Conservation (phyloP, 2,888 invertebrate genomes). For the Drosophila basisetae region DNA sequence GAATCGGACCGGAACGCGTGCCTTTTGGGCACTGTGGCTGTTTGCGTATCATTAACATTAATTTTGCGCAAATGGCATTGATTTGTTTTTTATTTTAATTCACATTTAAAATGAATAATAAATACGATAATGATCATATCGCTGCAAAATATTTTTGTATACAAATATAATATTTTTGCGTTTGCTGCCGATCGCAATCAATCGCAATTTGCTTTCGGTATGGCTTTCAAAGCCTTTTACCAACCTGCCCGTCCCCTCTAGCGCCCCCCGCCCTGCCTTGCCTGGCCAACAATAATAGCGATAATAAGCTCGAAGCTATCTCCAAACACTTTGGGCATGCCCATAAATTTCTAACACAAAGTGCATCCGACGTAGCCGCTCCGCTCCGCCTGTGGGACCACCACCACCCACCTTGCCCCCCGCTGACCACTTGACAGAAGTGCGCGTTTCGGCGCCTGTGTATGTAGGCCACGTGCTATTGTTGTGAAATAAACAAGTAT, state of each 20-base stretch:
- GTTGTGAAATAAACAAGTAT: slow-evolving; percentile 12
- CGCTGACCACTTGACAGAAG: not conserved
- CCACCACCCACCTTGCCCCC: too few species aligned
- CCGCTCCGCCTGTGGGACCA: not conserved
- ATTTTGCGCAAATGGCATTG: slow-evolving; percentile 65
- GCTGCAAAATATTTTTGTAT: slow-evolving; percentile 35
- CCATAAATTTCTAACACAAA: slow-evolving; percentile 65
- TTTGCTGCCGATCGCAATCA: slow-evolving; percentile 50
- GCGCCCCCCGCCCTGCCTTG: not conserved
- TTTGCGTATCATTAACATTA: slow-evolving; percentile 64
- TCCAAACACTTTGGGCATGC: slow-evolving; percentile 48
- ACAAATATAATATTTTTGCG: slow-evolving; percentile 50
- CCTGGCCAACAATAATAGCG: not conserved
- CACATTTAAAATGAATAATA: slow-evolving; percentile 37
- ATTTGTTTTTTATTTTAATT: slow-evolving; percentile 78
- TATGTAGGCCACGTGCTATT: slow-evolving; percentile 35
- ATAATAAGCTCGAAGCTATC: slow-evolving; percentile 25
- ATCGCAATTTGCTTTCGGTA: slow-evolving; percentile 33
- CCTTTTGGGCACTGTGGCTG: slow-evolving; percentile 19
- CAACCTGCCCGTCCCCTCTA: not conserved
- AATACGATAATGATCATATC: slow-evolving; percentile 28
- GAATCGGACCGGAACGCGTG: slow-evolving; percentile 1
- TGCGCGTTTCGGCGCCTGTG: not conserved
- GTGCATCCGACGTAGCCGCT: slow-evolving; percentile 53
- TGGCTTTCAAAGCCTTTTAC: not conserved